Evolutionary conservation across 2,888 invertebrate genomes (phyloP), one percentile per base, ranked within the genome.

Genomic region (Drosophila phalerata): DNA sequence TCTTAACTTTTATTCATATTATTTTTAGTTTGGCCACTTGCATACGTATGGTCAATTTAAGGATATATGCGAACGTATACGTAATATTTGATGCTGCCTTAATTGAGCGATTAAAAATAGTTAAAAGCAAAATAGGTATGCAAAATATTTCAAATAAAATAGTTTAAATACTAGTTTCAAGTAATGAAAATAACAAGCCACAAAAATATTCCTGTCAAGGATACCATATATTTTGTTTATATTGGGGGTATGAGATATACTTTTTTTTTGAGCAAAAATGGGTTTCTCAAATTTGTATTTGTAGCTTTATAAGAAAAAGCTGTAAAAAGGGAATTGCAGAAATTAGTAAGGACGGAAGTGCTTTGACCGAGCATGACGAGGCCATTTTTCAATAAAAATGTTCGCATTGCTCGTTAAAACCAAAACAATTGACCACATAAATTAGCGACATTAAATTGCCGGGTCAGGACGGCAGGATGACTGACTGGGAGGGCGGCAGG

Each of bases 341-440:
- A 69, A 53, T 47, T 37, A 49, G 60, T 56, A 64, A 64, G 61
- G 22, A 42, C 65, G 77, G 80, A 80, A 80, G 43, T 66, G 55
- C 76, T 76, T 61, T 61, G 80, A 40, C 38, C 64, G 37, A 48
- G 61, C 61, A 61, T 67, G 80, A 66, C 63, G 48, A 32, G 60
- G 61, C 67, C 52, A 85, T 82, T 81, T 84, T 70, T 72, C 67
- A 57, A 75, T 69, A 77, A 86, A 79, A 78, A 78, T 53, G 69
- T 51, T 55, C 61, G 67, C 60, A 55, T 19, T 53, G 79, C 73
- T 88, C 85, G 89, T 88, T 84, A 84, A 84, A 88, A 73, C 70
- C 87, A 86, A 88, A 84, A 84, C 87, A 84, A 84, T 84, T 78
- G 85, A 84, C 85, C 87, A 84, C 88, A 83, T 83, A 88, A 83